Base-by-base conservation (phyloP, 2,797 vertebrate genomes). In the Hephaestus fuliginosus region DNA sequence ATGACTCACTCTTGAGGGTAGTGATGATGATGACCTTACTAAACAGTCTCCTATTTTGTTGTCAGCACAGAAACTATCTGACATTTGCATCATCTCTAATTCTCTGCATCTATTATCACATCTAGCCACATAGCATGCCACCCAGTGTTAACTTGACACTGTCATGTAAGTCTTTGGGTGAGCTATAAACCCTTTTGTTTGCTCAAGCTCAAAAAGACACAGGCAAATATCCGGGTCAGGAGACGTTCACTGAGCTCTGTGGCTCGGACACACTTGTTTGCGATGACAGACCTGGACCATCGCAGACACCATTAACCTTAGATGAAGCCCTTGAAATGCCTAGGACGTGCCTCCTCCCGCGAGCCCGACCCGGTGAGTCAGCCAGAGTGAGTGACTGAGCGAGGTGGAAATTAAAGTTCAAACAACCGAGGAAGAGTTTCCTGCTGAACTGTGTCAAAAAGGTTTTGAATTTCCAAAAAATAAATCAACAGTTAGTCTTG, bases 291-390 rank as follows among this genome's bases (percentile, higher is more conserved):
- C 60, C 56, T n/a, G 51, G 70, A 76, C 39, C 44, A 33, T 85
- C 61, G 78, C 68, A 78, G 61, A 77, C 60, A 58, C 66, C 30
- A 71, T 78, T 74, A 85, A 81, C 60, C 71, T 82, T 39, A 71
- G 76, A 85, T 84, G 72, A 78, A 77, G 30, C 53, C 69, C 55
- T 44, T 20, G 18, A 64, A 79, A 78, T 22, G 52, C 60, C 49
- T 33, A 70, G 69, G 36, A 43, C 22, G 36, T 53, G 71, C 55
- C 49, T 74, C 25, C 5, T 70, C 58, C 66, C 53, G 73, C 1
- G 4, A 52, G 66, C 53, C 62, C 10, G 72, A 66, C 70, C 52
- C 66, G 44, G 46, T 74, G 48, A 65, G 68, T 14, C 58, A 78
- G 49, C 17, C 68, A 72, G 69, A 74, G 70, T n/a, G n/a, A n/a